Base-by-base conservation (phyloP, 2,888 invertebrate species). In the Nemoura dubitans region DNA sequence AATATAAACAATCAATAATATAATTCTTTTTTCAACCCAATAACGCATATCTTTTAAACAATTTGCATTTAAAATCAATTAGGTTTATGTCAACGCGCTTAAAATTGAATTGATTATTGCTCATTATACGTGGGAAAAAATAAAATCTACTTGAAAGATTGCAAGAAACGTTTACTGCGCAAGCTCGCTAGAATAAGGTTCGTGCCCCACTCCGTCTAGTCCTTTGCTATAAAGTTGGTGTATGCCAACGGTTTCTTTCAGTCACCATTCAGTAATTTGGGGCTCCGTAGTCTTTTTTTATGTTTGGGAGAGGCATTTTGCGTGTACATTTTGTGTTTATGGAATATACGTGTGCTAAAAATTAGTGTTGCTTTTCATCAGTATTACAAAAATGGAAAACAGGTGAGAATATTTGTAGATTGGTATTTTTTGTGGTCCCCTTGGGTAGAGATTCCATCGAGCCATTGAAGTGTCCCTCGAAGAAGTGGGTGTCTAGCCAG, bases 371-470 rank as follows among this genome's bases (percentile, higher is more conserved):
- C 87, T 86, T 87, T 87, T 88, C 80, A 87, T 78, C 87, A 87
- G 87, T 85, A 86, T 87, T 86, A 85, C 85, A 76, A 88, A 84
- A 76, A 88, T 88, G 88, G 88, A 88, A 85, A 88, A 88, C 87
- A 88, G 88, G 88, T 88, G 86, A 88, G 87, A 78, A 43, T 28
- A 28, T n/a, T 29, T 84, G 25, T 80, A 26, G 21, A 30, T 7
- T 43, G 30, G 25, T 25, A 36, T 28, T 27, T 28, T 27, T 43
- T 5, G 21, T 30, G 28, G 16, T 26, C 26, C 78, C 28, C 78
- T 14, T 26, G 7, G n/a, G n/a, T n/a, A 76, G 10, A 26, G 28
- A 10, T 78, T 78, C 14, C 78, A 78, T 78, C n/a, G 36, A 36
- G 28, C 27, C 7, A 2, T 36, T 36, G 3, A 1, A 27, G 78